phyloP scores from a whole-genome alignment of 2,113 vertebrate species.

The Chloropsis cyanopogon region DNA sequence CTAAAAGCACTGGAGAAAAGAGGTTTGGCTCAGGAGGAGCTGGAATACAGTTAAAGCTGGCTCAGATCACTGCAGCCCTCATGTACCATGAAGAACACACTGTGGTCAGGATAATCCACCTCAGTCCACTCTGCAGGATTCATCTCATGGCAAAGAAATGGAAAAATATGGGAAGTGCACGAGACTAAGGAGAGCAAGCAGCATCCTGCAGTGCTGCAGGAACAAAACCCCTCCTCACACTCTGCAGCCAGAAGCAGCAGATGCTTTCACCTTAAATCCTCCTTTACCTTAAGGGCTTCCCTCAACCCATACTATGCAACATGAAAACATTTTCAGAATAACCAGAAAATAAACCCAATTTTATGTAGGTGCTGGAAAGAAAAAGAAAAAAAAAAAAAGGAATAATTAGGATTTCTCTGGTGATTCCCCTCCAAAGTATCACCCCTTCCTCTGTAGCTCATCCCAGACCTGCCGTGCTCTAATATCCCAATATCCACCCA shows the following conservation, averaged over 20 bases:
- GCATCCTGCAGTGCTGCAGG: not conserved
- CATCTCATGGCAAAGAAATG: not conserved
- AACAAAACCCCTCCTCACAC: not conserved
- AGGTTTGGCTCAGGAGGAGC: not conserved
- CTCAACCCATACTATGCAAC: not conserved
- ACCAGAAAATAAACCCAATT: not conserved
- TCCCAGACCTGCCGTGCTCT: not conserved
- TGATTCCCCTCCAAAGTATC: not conserved
- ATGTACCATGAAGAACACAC: not conserved
- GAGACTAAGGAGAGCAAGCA: not conserved
- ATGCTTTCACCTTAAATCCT: not conserved
- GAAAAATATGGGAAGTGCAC: accelerated
- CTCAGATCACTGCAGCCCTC: not conserved
- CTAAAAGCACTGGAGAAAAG: not conserved
- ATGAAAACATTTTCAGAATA: not conserved
- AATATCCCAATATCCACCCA: not conserved
- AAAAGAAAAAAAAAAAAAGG: accelerated
- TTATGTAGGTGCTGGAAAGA: not conserved
- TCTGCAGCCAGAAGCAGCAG: not conserved
- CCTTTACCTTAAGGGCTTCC: not conserved
- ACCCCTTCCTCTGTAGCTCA: not conserved
- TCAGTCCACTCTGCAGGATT: not conserved
- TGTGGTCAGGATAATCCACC: not conserved
- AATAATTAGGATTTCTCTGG: not conserved
- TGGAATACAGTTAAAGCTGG: not conserved